These are phyloP conservation scores for Oncorhynchus nerka DNA, from an alignment of 2,113 vertebrate species.

Conservation along the genomic window DNA sequence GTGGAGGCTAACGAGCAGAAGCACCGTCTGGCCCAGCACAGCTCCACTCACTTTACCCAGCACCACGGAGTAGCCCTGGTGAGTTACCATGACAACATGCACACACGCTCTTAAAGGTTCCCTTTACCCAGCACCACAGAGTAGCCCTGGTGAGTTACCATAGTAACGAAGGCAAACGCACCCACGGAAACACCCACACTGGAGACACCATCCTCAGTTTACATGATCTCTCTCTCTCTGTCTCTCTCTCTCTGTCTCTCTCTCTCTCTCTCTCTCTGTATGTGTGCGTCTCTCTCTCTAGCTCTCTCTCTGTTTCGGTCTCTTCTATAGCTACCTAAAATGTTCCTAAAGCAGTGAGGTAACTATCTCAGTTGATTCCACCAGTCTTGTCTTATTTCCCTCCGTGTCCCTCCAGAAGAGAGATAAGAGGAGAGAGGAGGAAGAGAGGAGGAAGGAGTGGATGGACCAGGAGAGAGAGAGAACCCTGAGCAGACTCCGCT, in stretches of 20 bases:
- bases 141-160: slow-evolving; percentile 84
- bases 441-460: slow-evolving; percentile 86
- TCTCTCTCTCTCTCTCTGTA: background rate
- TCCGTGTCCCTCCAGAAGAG: slow-evolving; percentile 81
- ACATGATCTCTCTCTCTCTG: background rate
- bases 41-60: slow-evolving; percentile 26
- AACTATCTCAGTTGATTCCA: too few species aligned
- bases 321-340: slow-evolving; percentile 27
- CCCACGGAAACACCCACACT: background rate
- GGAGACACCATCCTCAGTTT: background rate
- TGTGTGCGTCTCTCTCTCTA: background rate
- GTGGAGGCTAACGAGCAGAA: slow-evolving; percentile 79
- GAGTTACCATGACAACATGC: too few species aligned
- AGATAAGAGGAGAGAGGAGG: slow-evolving; percentile 87
- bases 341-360: slow-evolving; percentile 82
- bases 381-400: background rate
- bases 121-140: slow-evolving; percentile 82
- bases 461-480: slow-evolving; percentile 89
- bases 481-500: slow-evolving; percentile 86
- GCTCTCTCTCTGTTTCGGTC: background rate
- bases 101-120: background rate
- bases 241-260: background rate
- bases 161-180: slow-evolving; percentile 28
- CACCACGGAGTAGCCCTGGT: too few species aligned
- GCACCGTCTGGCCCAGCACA: slow-evolving; percentile 71